Conservation (phyloP, 2,797 vertebrate species). For the Vultur gryphus region DNA sequence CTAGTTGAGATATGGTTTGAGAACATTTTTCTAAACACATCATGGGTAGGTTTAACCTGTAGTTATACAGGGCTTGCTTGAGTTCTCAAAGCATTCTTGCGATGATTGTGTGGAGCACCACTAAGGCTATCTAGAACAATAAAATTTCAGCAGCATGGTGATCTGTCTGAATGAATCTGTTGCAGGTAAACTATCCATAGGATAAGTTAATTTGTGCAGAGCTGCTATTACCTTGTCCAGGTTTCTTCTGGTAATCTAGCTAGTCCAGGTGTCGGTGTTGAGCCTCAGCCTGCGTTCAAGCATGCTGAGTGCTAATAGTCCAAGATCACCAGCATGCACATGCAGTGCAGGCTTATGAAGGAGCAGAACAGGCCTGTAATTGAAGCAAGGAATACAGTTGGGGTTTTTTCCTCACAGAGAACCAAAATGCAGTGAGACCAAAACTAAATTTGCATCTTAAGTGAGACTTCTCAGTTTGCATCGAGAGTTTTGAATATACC, state of each 20-base stretch:
- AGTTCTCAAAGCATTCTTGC: neutral
- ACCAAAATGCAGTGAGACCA: neutral
- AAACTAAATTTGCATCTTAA: neutral
- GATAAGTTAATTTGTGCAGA: neutral
- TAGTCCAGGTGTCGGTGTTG: neutral
- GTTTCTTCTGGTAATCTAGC: neutral
- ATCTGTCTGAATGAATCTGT: neutral
- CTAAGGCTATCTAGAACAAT: neutral
- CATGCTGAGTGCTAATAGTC: neutral
- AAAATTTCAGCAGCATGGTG: neutral
- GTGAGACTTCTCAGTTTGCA: neutral
- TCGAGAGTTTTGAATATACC: neutral
- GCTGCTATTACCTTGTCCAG: neutral
- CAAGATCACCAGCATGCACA: neutral
- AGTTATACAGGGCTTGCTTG: neutral
- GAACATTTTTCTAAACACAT: neutral
- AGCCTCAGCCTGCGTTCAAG: neutral
- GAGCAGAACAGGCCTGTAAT: neutral
- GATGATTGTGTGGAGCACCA: neutral
- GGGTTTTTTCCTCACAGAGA: neutral
- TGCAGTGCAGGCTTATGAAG: neutral
- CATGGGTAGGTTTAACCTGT: neutral
- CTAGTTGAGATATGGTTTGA: rapidly evolving
- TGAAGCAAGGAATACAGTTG: neutral
- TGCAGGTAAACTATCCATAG: neutral